Conservation (phyloP, 2,797 vertebrate species). For the Clarias platycephalus region DNA sequence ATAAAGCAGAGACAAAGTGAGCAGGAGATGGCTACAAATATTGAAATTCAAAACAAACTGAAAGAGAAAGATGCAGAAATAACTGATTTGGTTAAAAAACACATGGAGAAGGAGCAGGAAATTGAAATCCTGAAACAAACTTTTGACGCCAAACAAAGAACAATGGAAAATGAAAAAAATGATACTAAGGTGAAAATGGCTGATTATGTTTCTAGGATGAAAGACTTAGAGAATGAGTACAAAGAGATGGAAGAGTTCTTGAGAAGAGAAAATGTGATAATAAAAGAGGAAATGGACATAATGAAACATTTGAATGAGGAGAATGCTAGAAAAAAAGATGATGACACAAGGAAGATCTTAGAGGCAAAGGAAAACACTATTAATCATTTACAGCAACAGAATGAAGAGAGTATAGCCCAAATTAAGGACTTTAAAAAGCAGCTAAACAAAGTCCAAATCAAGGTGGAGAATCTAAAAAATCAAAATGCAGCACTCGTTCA, state of each 20-base stretch:
- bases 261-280: conserved; percentile 46
- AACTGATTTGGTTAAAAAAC: conserved; percentile 18
- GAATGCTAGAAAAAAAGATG: conserved; percentile 49
- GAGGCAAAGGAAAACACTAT: conserved; percentile 51
- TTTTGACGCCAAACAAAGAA: conserved; percentile 20
- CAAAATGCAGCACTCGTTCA: conserved; percentile 58
- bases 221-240: conserved; percentile 42
- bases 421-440: conserved; percentile 40
- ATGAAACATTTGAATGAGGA: conserved; percentile 65
- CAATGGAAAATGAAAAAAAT: conserved; percentile 38
- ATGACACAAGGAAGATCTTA: conserved; percentile 21
- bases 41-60: conserved; percentile 54
- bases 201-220: conserved; percentile 23
- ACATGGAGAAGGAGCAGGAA: conserved; percentile 44
- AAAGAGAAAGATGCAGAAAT: conserved; percentile 56
- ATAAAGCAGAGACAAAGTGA: conserved; percentile 48
- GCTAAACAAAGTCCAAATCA: conserved; percentile 44
- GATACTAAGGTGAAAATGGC: conserved; percentile 26
- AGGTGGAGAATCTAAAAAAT: conserved; percentile 54
- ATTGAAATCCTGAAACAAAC: conserved; percentile 36
- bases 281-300: conserved; percentile 66
- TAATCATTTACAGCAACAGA: conserved; percentile 30
- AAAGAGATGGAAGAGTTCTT: conserved; percentile 45
- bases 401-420: conserved; percentile 46
- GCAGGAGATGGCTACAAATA: conserved; percentile 47